Percentiles rank a stretch among this genome's conserved stretches.
Conservation (phyloP, 2,888 invertebrate genomes). For the Ischnus inquisitorius region DNA sequence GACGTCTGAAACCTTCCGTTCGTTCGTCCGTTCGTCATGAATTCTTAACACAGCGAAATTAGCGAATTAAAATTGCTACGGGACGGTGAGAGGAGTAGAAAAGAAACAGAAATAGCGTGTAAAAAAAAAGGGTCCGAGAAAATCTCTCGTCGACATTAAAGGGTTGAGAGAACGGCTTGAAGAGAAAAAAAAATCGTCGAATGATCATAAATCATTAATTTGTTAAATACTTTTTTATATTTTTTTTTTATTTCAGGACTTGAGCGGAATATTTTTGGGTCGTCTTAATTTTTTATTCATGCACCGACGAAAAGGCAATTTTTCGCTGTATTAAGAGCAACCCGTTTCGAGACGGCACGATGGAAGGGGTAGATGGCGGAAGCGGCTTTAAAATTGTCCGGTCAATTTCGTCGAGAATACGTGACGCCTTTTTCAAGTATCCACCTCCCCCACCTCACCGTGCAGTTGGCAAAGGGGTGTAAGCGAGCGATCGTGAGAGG, state of each 20-base stretch:
- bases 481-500: constrained; percentile 43
- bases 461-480: constrained; percentile 72
- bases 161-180: constrained; percentile 17
- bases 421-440: constrained; percentile 84
- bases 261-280: constrained; percentile 48
- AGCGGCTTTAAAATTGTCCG: constrained; percentile 84
- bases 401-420: constrained; percentile 84
- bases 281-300: constrained; percentile 84
- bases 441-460: constrained; percentile 24
- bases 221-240: neutral
- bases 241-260: constrained; percentile 26
- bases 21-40: constrained; percentile 76
- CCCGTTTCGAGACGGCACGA: constrained; percentile 39
- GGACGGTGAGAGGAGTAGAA: constrained; percentile 44
- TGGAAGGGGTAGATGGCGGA: constrained; percentile 52
- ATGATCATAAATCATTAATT: neutral
- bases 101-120: constrained; percentile 45
- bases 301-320: constrained; percentile 84
- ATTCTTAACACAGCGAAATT: constrained; percentile 84
- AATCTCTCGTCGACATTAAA: constrained; percentile 30
- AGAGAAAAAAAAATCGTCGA: neutral
- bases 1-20: constrained; percentile 76
- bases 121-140: constrained; percentile 45
- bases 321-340: constrained; percentile 83
- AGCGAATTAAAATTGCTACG: constrained; percentile 83